A percentile compares a stretch with the other conserved stretches of the same genome.
Conservation (phyloP, 2,113 vertebrate genomes). For the Pipa parva region DNA sequence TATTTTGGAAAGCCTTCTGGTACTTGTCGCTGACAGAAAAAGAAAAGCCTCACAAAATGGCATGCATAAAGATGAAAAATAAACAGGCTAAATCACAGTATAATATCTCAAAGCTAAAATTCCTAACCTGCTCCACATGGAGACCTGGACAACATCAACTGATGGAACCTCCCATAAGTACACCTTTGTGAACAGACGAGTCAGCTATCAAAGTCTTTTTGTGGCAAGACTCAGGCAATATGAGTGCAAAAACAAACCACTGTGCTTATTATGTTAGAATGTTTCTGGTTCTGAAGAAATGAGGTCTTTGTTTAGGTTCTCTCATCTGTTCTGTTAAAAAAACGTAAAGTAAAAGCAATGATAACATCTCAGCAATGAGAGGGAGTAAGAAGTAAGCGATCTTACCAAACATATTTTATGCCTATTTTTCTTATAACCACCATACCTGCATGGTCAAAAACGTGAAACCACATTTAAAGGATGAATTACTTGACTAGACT, state of each 20-base stretch:
- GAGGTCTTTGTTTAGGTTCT: slow-evolving; percentile 4
- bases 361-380: background rate
- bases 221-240: slow-evolving; percentile 21
- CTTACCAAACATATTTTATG: too few relatives aligned
- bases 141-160: slow-evolving; percentile 37
- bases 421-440: too few relatives aligned
- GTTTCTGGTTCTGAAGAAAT: background rate
- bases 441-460: too few relatives aligned
- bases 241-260: slow-evolving; percentile 13
- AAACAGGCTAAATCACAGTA: slow-evolving; percentile 36
- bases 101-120: slow-evolving; percentile 29
- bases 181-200: slow-evolving; percentile 22
- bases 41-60: slow-evolving; percentile 24
- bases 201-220: slow-evolving; percentile 38
- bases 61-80: slow-evolving; percentile 37
- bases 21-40: slow-evolving; percentile 31
- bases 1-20: slow-evolving; percentile 28
- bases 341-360: background rate
- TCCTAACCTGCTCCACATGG: slow-evolving; percentile 23
- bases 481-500: too few relatives aligned
- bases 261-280: slow-evolving; percentile 25
- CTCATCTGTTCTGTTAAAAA: slow-evolving; percentile 5
- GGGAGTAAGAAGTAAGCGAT: too few relatives aligned
- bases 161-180: slow-evolving; percentile 23
- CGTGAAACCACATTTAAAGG: too few relatives aligned